Percentiles rank a stretch among this genome's conserved stretches.
Evolutionary conservation across 2,797 vertebrate species (phyloP).

Genomic region (Protonibea diacanthus): DNA sequence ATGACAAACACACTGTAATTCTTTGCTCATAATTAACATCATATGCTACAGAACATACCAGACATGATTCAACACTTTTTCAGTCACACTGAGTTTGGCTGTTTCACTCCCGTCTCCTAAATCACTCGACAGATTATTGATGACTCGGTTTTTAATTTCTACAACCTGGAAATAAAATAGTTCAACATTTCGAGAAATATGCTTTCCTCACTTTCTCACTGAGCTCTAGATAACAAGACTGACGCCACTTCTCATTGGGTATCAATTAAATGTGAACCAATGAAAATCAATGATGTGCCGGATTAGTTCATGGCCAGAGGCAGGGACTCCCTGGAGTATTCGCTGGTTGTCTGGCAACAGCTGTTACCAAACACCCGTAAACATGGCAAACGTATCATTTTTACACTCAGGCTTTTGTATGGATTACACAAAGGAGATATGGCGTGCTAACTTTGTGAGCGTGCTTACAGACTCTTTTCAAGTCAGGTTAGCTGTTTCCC

Average conservation of each 20-base stretch:
- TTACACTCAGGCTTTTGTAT: neutral
- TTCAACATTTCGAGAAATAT: conserved; percentile 11
- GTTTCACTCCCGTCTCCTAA: conserved; percentile 35
- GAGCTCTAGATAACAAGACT: neutral
- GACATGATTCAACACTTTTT: conserved; percentile 40
- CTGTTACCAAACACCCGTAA: neutral
- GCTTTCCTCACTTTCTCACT: neutral
- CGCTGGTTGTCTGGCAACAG: neutral
- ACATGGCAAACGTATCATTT: neutral
- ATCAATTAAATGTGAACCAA: neutral
- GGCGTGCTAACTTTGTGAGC: neutral
- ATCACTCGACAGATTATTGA: conserved; percentile 19
- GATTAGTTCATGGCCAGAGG: neutral
- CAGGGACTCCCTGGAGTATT: too few relatives aligned
- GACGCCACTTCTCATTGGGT: neutral
- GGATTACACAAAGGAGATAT: neutral
- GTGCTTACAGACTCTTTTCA: neutral
- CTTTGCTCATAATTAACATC: conserved; percentile 41
- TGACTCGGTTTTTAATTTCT: neutral
- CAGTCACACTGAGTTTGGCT: conserved; percentile 42
- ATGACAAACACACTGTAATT: conserved; percentile 44
- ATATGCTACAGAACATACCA: conserved; percentile 44
- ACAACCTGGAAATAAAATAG: conserved; percentile 11
- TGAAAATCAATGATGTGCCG: neutral
- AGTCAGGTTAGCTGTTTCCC: neutral